These are phyloP conservation scores for Scomber japonicus DNA, from an alignment of 2,113 vertebrate genomes.

Conservation along the genomic window DNA sequence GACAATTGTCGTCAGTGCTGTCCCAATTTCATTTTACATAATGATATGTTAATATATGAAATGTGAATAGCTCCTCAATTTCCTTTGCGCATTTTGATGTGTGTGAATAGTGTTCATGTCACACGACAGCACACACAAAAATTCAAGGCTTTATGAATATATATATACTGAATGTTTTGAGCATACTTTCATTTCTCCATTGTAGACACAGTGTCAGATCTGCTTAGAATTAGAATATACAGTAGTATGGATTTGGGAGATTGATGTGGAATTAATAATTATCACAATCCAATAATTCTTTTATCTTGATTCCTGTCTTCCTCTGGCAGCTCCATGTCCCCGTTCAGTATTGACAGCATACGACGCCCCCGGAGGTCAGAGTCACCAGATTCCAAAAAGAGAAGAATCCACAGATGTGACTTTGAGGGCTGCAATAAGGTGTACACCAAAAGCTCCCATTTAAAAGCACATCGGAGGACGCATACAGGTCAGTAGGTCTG, in stretches of 20 bases:
- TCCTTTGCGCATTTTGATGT: too few relatives aligned
- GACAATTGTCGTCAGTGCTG: too few relatives aligned
- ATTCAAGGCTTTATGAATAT: too few relatives aligned
- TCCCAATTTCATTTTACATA: too few relatives aligned
- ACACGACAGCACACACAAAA: too few relatives aligned
- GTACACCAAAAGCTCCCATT: conserved; percentile 99
- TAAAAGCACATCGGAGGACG: conserved; percentile 98
- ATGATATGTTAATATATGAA: too few relatives aligned
- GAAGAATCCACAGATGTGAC: conserved; percentile 98
- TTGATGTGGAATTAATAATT: background rate
- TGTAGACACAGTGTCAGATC: background rate
- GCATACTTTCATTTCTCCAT: too few relatives aligned
- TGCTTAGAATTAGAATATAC: background rate
- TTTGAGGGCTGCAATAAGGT: conserved; percentile 99
- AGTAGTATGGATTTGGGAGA: background rate
- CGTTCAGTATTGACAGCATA: conserved; percentile 99
- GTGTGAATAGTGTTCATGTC: too few relatives aligned
- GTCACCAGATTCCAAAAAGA: conserved; percentile 97
- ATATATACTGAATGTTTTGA: too few relatives aligned
- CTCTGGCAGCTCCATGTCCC: conserved; percentile 94
- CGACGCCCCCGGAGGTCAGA: conserved; percentile 96
- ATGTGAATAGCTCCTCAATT: too few relatives aligned
- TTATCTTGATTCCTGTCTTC: conserved; percentile 5
- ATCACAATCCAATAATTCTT: background rate
- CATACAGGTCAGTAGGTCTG: conserved; percentile 90